Evolutionary conservation across 2,888 invertebrate genomes (phyloP), one percentile per base, ranked within the genome.

Genomic region (Napeogenes inachia): DNA sequence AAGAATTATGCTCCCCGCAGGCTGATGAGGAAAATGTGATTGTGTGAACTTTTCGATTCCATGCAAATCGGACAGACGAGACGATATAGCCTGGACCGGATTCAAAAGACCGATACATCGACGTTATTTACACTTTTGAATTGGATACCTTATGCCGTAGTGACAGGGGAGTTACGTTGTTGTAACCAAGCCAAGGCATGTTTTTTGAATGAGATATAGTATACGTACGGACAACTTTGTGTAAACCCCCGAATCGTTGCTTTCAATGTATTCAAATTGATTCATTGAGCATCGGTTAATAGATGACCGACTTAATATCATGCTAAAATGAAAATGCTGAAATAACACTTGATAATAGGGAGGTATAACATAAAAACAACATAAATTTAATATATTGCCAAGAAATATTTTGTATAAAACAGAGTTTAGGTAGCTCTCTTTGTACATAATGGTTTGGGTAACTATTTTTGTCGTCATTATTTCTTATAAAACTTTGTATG

Each of bases 21-120:
- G 88, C 90, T 90, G 89, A 90, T 89, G 90, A 90, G 83, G 84
- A 82, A 82, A 89, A 89, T 87, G 85, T 84, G 89, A 91, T 91
- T 91, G 90, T 87, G 88, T 84, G 82, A 89, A 90, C 85, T 89
- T 90, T 87, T 83, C 82, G 80, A 80, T 79, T 85, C 83, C 81
- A 91, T 89, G 91, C 85, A 90, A 91, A 91, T 89, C 84, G 80
- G 81, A 87, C 82, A 78, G 77, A 77, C 75, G 81, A 75, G 73
- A 75, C 80, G 83, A 83, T 83, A 82, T 77, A 83, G 77, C 70
- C 70, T 74, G 73, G 71, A 70, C 78, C 81, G 82, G 81, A 82
- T 79, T 75, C 68, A 76, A 71, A 71, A 72, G 71, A 63, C 70
- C 79, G 79, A 82, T 82, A 84, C 78, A 78, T 73, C 73, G 71